Conservation (phyloP, 2,888 invertebrate genomes). For the Parapristionchus giblindavisi region DNA sequence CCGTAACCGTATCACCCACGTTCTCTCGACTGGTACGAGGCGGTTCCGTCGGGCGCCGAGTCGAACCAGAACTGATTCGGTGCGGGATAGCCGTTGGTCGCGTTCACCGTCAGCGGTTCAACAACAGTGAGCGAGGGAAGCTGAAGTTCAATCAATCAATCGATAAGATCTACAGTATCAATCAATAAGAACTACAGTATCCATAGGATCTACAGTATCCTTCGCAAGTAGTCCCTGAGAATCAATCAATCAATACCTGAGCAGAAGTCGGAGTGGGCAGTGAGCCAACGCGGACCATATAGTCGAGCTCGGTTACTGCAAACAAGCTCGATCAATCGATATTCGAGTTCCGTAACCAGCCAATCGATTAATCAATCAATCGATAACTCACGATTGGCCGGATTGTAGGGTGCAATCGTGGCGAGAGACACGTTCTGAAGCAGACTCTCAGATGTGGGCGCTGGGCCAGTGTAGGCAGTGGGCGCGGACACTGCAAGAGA, state of each 20-base stretch:
- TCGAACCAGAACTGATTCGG: constrained; percentile 38
- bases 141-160: background rate
- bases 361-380: background rate
- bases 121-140: background rate
- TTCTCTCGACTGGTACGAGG: constrained; percentile 25
- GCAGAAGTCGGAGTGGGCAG: background rate
- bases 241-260: background rate
- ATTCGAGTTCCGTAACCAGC: background rate
- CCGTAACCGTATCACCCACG: constrained; percentile 6
- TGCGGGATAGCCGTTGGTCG: constrained; percentile 23
- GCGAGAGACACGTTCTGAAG: constrained; percentile 38
- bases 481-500: background rate
- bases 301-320: constrained; percentile 38
- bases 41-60: constrained; percentile 2
- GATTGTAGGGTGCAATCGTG: constrained; percentile 28
- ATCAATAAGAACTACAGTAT: background rate
- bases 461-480: constrained; percentile 16
- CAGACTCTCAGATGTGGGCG: constrained; percentile 23
- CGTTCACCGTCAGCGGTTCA: background rate
- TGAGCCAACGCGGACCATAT: constrained; percentile 27
- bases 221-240: background rate
- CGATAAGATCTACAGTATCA: background rate
- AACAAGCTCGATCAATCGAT: background rate
- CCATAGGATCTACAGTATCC: constrained; percentile 1
- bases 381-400: constrained; percentile 17